Base-by-base conservation (phyloP, 2,888 invertebrate species). In the Calameuta idolon region DNA sequence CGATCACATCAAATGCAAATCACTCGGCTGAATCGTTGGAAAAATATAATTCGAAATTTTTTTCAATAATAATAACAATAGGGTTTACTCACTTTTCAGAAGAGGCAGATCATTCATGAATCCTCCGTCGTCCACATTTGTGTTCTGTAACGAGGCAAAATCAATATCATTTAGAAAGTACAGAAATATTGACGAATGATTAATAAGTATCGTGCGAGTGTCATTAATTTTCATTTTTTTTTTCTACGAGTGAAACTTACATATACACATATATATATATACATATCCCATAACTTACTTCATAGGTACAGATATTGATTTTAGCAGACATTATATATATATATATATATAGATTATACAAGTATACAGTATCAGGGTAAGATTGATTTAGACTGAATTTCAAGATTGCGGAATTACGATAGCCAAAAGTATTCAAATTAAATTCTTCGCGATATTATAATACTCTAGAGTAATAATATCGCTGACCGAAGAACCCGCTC, bases 61-160 rank as follows among this genome's bases (percentile, higher is more conserved):
- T 33, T 33, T 33, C 11, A 3, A 11, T 11, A 71, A 30, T 71
- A 33, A 71, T 71, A 77, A 68, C 30, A 73, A 76, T 9, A 40
- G 31, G 69, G 30, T 76, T 76, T 88, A 95, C 96, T 96, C 93
- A 97, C 97, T 97, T 95, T 97, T 97, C 89, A 97, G 94, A 88
- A 97, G 93, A 86, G 97, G 97, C 91, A 97, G 94, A 91, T 97
- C 97, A 86, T 96, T 96, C 94, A 97, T 97, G 92, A 97, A 97
- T 76, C 96, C 96, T 84, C 96, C 96, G 90, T 97, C 97, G 91
- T 97, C 97, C 92, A 97, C 95, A 85, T 96, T 96, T 85, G 96
- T 94, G 91, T 96, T 96, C 95, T 96, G 94, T 77, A 93, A 94
- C 23, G 55, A 55, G 23, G 23, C 15, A 55, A 55, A 55, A 55